A percentile compares a stretch with the other conserved stretches of the same genome.
Evolutionary conservation across 2,113 vertebrate species (phyloP).

Genomic region (Strix uralensis): DNA sequence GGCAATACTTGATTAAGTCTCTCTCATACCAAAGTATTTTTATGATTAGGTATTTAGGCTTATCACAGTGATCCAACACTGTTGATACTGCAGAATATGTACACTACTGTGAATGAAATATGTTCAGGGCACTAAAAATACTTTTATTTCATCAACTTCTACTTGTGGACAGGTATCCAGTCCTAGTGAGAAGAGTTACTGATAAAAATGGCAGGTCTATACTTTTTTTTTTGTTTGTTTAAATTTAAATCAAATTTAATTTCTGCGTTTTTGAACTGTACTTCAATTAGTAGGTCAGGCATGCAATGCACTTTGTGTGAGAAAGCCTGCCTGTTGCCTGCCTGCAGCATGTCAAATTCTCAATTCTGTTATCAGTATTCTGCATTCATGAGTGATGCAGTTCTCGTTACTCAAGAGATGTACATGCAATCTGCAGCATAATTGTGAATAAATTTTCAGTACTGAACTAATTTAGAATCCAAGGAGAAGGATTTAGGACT

Average conservation of each 20-base stretch:
- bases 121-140: neutral
- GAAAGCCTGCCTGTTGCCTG: neutral
- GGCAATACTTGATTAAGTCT: neutral
- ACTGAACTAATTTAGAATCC: slow-evolving; percentile 7
- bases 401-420: neutral
- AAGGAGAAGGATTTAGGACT: slow-evolving; percentile 6
- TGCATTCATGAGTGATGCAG: neutral
- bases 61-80: neutral
- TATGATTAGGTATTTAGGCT: neutral
- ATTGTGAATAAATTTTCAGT: neutral
- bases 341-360: neutral
- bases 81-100: neutral
- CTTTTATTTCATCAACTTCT: neutral
- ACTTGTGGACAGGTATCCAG: neutral
- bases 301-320: neutral
- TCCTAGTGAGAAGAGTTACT: neutral
- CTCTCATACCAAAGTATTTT: neutral
- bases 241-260: neutral
- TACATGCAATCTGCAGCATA: neutral
- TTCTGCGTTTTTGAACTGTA: neutral
- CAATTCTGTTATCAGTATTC: neutral
- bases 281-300: neutral
- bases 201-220: neutral
- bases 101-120: neutral
- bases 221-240: too few relatives aligned